A percentile compares a stretch with the other conserved stretches of the same genome.
These are phyloP conservation scores for Marmota flaviventris DNA, from an alignment of 2,113 vertebrate genomes.

Conservation along the genomic window DNA sequence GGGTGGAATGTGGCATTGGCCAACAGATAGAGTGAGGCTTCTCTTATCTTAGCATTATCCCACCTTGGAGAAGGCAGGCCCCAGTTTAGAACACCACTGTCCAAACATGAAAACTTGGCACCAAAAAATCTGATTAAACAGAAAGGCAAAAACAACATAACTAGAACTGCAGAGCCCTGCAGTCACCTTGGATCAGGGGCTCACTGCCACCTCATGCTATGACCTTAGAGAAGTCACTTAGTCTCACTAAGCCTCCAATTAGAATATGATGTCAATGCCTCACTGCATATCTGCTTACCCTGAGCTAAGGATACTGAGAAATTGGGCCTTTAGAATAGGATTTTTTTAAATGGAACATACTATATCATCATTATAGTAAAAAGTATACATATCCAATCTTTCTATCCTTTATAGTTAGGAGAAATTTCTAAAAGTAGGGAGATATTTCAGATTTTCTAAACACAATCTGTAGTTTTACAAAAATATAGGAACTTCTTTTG, in stretches of 20 bases:
- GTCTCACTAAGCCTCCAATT: background rate
- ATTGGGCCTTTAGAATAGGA: background rate
- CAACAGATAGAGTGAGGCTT: background rate
- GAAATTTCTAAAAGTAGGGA: background rate
- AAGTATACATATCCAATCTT: background rate
- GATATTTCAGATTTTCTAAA: conserved; percentile 41
- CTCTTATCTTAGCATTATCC: background rate
- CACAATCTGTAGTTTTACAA: conserved; percentile 41
- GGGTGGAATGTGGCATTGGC: background rate
- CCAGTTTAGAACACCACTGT: background rate
- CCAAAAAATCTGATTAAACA: background rate
- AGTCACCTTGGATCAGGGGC: background rate
- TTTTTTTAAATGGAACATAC: background rate
- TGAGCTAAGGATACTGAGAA: background rate
- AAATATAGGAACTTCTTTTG: background rate
- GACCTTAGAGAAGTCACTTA: background rate
- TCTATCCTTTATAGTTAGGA: background rate
- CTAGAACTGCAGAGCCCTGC: background rate
- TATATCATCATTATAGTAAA: background rate
- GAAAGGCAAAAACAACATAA: background rate
- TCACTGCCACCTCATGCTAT: background rate
- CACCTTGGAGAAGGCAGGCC: background rate
- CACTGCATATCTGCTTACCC: background rate
- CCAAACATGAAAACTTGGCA: background rate
- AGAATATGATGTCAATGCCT: background rate